Conservation (phyloP, 2,797 vertebrate genomes). For the Gastrophryne carolinensis region DNA sequence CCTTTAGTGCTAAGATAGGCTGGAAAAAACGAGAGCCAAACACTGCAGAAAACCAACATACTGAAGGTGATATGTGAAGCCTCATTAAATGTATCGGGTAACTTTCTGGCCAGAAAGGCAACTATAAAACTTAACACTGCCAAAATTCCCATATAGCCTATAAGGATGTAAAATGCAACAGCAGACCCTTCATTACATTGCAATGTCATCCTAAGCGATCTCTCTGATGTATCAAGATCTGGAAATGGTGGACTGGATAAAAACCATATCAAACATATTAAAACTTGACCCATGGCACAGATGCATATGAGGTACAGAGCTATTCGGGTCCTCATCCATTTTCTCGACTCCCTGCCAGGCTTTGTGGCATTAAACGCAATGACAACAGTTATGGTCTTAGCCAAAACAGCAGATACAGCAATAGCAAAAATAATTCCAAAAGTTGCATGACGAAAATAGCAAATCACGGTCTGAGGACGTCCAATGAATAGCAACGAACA, state of each 20-base stretch:
- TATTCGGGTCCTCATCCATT: slow-evolving; percentile 21
- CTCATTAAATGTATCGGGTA: slow-evolving; percentile 42
- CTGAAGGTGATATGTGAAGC: slow-evolving; percentile 40
- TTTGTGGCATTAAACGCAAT: slow-evolving; percentile 38
- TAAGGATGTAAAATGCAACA: too few species aligned
- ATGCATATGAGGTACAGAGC: not conserved
- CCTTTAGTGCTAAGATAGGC: slow-evolving; percentile 39
- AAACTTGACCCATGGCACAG: slow-evolving; percentile 8
- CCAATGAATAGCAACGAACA: slow-evolving; percentile 45
- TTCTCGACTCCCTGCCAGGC: slow-evolving; percentile 22
- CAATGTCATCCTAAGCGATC: too few species aligned
- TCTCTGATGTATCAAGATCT: not conserved
- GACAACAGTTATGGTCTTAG: slow-evolving; percentile 43
- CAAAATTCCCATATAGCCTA: too few species aligned
- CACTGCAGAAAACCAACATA: slow-evolving; percentile 37
- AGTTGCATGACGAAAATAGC: slow-evolving; percentile 22
- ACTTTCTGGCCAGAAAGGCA: slow-evolving; percentile 6
- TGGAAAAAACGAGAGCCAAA: slow-evolving; percentile 42
- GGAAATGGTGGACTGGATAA: slow-evolving; percentile 20
- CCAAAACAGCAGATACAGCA: slow-evolving; percentile 37
- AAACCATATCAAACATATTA: slow-evolving; percentile 26
- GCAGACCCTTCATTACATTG: too few species aligned
- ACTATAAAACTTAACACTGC: not conserved
- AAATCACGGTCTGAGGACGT: slow-evolving; percentile 3
- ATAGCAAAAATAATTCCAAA: slow-evolving; percentile 40